Base-by-base conservation (phyloP, 1,140 invertebrate species). In the Macrobrachium nipponense region DNA sequence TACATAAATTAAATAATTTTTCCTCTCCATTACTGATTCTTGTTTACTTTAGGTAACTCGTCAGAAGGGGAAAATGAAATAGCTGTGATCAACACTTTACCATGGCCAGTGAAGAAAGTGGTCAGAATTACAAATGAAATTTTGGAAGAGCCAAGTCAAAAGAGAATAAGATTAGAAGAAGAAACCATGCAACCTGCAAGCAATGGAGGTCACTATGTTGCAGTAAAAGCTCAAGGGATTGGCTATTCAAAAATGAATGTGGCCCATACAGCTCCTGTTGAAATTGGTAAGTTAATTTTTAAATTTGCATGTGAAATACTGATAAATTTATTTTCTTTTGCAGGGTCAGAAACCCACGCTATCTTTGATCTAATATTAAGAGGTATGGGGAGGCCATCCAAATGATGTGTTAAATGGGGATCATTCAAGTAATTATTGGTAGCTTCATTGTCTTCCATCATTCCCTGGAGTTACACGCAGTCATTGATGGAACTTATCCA, bases 21-120 rank as follows among this genome's bases (percentile, higher is more conserved):
- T 7, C 23, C n/a, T n/a, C 20, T 27, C 17, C 27, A 14, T 27
- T 36, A 36, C 27, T 12, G 27, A 15, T 44, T 44, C 73, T 76
- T 80, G 23, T 62, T 18, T 64, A 66, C 43, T 51, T 44, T 77
- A 64, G 17, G 68, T 51, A 23, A 62, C 23, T 36, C 60, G 75
- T 15, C 36, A 62, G 68, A 64, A 51, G 17, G 68, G 62, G 20
- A 66, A 36, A 61, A 60, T 60, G 73, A 51, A 6, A 64, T 76
- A 59, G 60, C 73, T 6, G 73, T 77, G 23, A n/a, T 83, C 11
- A 83, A 83, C 73, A 83, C 81, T 20, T 64, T 83, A 3, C 81
- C 81, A n/a, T 83, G 81, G 81, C 58, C 51, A 17, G 72, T 83
- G 18, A 36, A 51, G n/a, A 59, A 83, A 20, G 73, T 83, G 27